These are phyloP conservation scores for Athene cunicularia DNA, from an alignment of 2,113 vertebrate species.

Conservation along the genomic window DNA sequence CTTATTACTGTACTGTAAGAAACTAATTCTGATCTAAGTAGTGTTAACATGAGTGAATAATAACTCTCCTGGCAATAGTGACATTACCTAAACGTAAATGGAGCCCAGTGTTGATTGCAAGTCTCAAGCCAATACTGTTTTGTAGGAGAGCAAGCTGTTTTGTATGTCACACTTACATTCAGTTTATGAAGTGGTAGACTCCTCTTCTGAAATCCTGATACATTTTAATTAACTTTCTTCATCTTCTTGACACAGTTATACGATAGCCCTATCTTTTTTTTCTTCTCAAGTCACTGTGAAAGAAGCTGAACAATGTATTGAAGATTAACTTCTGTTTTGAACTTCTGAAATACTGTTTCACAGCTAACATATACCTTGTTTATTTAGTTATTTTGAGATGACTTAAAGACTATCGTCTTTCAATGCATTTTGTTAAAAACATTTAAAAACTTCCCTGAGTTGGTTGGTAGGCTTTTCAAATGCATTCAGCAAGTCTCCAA, in stretches of 20 bases:
- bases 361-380: neutral
- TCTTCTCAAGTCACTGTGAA: neutral
- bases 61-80: neutral
- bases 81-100: neutral
- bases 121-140: neutral
- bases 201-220: neutral
- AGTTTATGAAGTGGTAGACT: neutral
- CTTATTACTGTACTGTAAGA: neutral
- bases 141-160: neutral
- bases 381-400: neutral
- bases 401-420: neutral
- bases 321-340: neutral
- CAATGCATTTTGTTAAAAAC: neutral
- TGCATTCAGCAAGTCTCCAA: neutral
- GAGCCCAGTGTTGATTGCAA: neutral
- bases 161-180: neutral
- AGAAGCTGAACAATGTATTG: neutral
- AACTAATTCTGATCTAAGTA: neutral
- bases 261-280: neutral
- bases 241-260: neutral
- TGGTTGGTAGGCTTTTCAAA: neutral
- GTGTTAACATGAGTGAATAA: neutral
- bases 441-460: neutral
- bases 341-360: neutral
- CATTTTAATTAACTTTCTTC: conserved; percentile 1